These are phyloP conservation scores for Phoebastria nigripes DNA, from an alignment of 2,797 vertebrate species.

Conservation along the genomic window DNA sequence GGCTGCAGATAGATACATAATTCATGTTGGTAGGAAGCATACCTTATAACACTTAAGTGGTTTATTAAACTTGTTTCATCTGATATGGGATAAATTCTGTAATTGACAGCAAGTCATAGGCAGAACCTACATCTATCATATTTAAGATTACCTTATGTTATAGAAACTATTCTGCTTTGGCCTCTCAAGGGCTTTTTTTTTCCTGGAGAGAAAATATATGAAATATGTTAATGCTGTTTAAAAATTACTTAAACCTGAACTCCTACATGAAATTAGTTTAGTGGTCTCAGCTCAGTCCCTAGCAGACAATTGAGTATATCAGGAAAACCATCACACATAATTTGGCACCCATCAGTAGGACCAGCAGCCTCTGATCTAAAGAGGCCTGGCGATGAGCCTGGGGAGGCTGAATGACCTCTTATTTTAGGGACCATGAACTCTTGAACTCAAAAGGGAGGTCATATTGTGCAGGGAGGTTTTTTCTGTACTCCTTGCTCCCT, in stretches of 20 bases:
- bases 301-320: constrained; percentile 16
- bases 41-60: constrained; percentile 73
- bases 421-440: constrained; percentile 6
- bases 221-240: constrained; percentile 67
- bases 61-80: constrained; percentile 75
- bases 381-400: not conserved
- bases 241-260: constrained; percentile 55
- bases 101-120: constrained; percentile 59
- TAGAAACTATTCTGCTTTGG: constrained; percentile 55
- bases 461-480: not conserved
- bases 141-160: constrained; percentile 68
- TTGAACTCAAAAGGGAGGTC: not conserved
- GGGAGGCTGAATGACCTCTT: not conserved
- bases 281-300: constrained; percentile 16
- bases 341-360: constrained; percentile 11
- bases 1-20: constrained; percentile 69
- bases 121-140: constrained; percentile 67
- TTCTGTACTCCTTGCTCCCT: not conserved
- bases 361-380: constrained; percentile 20
- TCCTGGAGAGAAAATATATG: constrained; percentile 42
- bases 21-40: constrained; percentile 66
- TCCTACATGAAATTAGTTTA: constrained; percentile 50
- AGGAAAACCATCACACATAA: constrained; percentile 15
- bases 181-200: constrained; percentile 35
- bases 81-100: constrained; percentile 70